Evolutionary conservation across 2,888 invertebrate species (phyloP).

Genomic region (Chromoteleia sp.): DNA sequence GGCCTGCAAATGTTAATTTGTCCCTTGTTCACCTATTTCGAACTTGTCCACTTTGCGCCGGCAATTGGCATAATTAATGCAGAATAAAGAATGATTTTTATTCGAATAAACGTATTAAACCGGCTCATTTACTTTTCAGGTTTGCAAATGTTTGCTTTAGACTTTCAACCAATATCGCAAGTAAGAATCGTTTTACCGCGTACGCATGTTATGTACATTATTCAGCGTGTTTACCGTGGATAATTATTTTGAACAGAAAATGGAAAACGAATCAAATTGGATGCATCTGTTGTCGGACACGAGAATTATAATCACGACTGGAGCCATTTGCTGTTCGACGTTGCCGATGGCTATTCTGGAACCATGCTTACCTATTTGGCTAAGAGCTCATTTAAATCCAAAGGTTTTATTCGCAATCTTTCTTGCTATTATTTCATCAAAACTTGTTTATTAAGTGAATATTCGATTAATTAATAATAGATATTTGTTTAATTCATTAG

Average conservation of each 20-base stretch:
- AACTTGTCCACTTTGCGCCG: background rate
- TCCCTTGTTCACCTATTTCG: background rate
- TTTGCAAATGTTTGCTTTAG: slow-evolving; percentile 34
- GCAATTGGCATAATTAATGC: background rate
- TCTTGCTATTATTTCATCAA: too few relatives aligned
- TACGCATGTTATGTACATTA: background rate
- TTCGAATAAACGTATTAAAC: too few relatives aligned
- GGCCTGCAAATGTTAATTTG: slow-evolving; percentile 27
- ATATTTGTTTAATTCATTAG: too few relatives aligned
- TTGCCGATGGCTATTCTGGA: slow-evolving; percentile 93
- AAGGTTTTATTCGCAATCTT: slow-evolving; percentile 85
- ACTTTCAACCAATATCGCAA: slow-evolving; percentile 26
- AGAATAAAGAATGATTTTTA: background rate
- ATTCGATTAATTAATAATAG: too few relatives aligned
- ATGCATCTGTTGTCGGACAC: slow-evolving; percentile 87
- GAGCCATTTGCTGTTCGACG: slow-evolving; percentile 91
- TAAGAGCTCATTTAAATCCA: slow-evolving; percentile 88
- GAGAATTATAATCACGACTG: slow-evolving; percentile 87
- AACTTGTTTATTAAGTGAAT: too few relatives aligned
- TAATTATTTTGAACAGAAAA: slow-evolving; percentile 62
- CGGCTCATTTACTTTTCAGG: slow-evolving; percentile 8
- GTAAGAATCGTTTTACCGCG: slow-evolving; percentile 22
- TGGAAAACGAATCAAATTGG: slow-evolving; percentile 84
- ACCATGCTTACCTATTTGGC: slow-evolving; percentile 93
- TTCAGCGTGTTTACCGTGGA: background rate